Evolutionary conservation across 2,113 vertebrate species (phyloP), one percentile per base, ranked within the genome.

Genomic region (Vombatus ursinus): DNA sequence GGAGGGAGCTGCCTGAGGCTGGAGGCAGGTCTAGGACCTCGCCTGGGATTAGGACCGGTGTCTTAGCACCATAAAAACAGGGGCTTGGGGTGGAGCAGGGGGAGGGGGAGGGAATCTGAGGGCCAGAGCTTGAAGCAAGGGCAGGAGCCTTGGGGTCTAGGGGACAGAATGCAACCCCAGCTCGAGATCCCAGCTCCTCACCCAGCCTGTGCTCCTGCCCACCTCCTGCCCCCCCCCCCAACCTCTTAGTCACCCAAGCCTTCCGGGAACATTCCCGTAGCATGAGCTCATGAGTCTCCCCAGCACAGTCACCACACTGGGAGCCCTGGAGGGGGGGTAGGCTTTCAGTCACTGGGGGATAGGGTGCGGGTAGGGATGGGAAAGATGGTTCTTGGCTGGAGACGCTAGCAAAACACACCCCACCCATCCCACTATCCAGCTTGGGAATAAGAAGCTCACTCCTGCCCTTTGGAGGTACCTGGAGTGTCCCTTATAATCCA

Each of bases 231-330:
- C 84, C 90, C n/a, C 90, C n/a, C 51, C 68, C 94, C 95, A 51
- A 96, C 96, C 97, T 98, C 97, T 98, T 97, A 98, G 97, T 98
- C 98, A 98, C 97, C 97, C 96, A 96, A 97, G 97, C 95, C 97
- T 96, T 84, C 68, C 68, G 95, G 97, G 97, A 97, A 98, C 97
- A 98, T 98, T 98, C 98, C 91, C 97, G 90, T 54, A 19, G 96
- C 96, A 97, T 98, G 98, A 98, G 98, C 98, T 98, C 98, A 98
- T 96, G 26, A 90, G 61, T 97, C 97, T 98, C 97, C 97, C 98
- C 44, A 49, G 97, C 96, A 96, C 47, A 90, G 49, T 90, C 90
- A 90, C 90, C 90, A 48, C 25, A 50, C 48, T 90, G 90, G 47
- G 54, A 50, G 96, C 97, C 97, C 96, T 97, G 94, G 96, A 96